A percentile compares a stretch with the other conserved stretches of the same genome.
These are phyloP conservation scores for Papilio xuthus DNA, from an alignment of 1,140 invertebrate species.

Conservation along the genomic window DNA sequence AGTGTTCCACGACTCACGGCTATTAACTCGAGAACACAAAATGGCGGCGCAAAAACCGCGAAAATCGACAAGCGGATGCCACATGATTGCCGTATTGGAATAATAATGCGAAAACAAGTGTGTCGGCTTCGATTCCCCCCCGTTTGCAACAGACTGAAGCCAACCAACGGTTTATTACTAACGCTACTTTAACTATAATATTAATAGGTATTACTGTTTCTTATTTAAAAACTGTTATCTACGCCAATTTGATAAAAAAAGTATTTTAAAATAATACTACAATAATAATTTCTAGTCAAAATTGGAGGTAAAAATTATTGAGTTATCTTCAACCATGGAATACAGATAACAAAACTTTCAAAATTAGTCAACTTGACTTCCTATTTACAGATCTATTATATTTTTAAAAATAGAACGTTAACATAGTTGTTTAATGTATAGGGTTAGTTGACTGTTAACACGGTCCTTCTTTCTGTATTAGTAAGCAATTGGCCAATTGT, in stretches of 20 bases:
- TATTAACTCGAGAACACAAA: conserved; percentile 54
- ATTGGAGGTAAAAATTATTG: background rate
- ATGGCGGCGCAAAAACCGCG: conserved; percentile 64
- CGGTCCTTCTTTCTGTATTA: conserved; percentile 45
- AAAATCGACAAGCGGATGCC: conserved; percentile 53
- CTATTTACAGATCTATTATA: background rate
- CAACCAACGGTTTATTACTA: conserved; percentile 34
- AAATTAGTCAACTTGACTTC: background rate
- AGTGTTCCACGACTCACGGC: conserved; percentile 56
- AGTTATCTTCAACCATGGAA: background rate
- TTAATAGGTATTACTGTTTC: conserved; percentile 23
- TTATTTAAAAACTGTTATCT: background rate
- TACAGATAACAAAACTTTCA: conserved; percentile 12
- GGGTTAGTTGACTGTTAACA: conserved; percentile 44
- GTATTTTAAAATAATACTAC: too few species aligned
- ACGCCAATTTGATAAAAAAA: background rate
- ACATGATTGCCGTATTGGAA: conserved; percentile 57
- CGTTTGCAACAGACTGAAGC: conserved; percentile 27
- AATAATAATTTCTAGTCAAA: too few species aligned
- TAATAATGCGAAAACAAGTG: conserved; percentile 54
- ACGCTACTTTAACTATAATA: conserved; percentile 18
- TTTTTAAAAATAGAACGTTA: conserved; percentile 6
- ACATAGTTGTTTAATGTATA: conserved; percentile 35
- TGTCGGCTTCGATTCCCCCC: conserved; percentile 36
- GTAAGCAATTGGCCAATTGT: conserved; percentile 65